Evolutionary conservation across 2,888 invertebrate genomes (phyloP).

Genomic region (Leptura quadrifasciata): DNA sequence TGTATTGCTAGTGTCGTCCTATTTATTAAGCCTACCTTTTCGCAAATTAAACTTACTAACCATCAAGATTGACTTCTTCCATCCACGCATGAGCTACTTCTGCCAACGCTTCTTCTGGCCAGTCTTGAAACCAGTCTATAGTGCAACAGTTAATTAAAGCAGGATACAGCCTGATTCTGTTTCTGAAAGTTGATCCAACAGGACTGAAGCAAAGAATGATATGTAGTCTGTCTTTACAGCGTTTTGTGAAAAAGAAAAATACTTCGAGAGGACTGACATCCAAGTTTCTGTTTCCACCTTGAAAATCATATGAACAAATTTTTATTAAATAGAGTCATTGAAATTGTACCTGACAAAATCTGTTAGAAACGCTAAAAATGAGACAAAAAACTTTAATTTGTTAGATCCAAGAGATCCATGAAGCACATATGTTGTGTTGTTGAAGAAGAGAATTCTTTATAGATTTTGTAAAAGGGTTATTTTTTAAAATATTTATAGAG

Average conservation of each 20-base stretch:
- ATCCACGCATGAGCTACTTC: conserved; percentile 87
- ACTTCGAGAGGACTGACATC: conserved; percentile 88
- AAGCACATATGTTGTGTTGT: no score
- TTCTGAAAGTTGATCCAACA: conserved; percentile 87
- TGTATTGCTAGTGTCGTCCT: no score
- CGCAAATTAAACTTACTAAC: conserved; percentile 18
- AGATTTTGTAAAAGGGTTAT: no score
- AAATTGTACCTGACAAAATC: no score
- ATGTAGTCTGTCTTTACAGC: conserved; percentile 88
- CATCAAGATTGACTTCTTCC: conserved; percentile 83
- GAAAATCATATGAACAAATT: background rate
- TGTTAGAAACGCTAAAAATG: no score
- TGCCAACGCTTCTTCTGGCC: conserved; percentile 92
- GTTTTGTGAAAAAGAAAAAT: conserved; percentile 83
- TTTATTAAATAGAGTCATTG: background rate
- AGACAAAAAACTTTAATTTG: no score
- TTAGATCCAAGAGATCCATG: no score
- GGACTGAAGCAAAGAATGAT: conserved; percentile 91
- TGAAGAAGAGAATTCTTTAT: no score
- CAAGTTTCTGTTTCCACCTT: conserved; percentile 83
- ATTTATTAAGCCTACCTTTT: no score
- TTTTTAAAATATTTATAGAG: no score
- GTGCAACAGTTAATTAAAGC: conserved; percentile 92
- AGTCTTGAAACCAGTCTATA: conserved; percentile 92
- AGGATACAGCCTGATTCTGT: conserved; percentile 85